A percentile compares a stretch with the other conserved stretches of the same genome.
Evolutionary conservation across 2,797 vertebrate species (phyloP).

Genomic region (Lophotriccus pileatus): DNA sequence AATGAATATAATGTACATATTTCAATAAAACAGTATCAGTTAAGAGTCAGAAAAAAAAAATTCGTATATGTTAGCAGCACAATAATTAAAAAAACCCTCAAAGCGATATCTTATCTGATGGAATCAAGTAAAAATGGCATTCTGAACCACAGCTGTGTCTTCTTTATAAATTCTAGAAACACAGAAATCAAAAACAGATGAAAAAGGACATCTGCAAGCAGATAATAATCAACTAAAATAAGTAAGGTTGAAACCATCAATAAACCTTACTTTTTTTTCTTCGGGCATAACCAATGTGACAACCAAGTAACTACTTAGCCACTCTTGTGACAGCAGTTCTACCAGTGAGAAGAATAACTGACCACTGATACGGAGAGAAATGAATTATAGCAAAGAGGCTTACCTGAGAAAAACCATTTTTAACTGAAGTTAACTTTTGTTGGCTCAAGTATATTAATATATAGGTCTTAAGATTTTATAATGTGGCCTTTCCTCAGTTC

Average conservation of each 20-base stretch:
- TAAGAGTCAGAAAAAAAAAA: background rate
- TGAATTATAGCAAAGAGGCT: background rate
- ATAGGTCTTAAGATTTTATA: background rate
- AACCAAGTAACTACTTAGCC: background rate
- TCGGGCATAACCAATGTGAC: background rate
- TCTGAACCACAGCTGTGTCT: background rate
- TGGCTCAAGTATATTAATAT: background rate
- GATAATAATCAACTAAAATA: background rate
- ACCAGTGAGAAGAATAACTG: background rate
- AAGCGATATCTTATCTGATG: background rate
- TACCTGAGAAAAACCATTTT: background rate
- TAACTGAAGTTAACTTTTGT: background rate
- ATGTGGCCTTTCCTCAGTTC: background rate
- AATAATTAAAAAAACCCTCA: background rate
- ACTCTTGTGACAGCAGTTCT: background rate
- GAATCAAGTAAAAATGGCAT: background rate
- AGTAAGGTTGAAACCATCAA: background rate
- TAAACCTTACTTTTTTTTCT: background rate
- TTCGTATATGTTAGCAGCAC: background rate
- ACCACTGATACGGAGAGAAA: background rate
- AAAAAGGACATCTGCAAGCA: background rate
- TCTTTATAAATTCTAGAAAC: background rate
- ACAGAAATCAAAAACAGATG: background rate
- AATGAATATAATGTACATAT: accelerated
- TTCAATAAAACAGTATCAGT: background rate